These are phyloP conservation scores for Ladona fulva DNA, from an alignment of 1,140 invertebrate species.

Conservation along the genomic window DNA sequence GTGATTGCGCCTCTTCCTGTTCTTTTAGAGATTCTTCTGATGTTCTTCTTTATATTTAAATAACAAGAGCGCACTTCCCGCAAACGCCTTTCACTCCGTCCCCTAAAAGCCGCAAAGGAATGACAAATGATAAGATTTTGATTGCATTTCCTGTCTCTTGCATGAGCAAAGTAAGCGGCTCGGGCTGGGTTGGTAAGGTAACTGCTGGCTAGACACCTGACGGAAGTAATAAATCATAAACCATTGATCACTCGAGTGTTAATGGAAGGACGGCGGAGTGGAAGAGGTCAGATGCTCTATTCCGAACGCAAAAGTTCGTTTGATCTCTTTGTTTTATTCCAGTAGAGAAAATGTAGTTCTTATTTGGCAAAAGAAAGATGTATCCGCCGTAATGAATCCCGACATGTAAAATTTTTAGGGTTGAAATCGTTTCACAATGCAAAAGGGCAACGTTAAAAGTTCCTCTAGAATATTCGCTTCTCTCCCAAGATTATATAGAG, in stretches of 20 bases:
- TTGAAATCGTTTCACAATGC: too few species aligned
- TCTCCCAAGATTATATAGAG: too few species aligned
- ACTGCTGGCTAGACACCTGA: background rate
- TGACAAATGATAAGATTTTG: slow-evolving; percentile 7
- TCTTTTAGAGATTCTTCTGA: too few species aligned
- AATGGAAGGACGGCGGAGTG: background rate
- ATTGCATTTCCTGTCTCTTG: background rate
- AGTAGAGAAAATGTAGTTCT: too few species aligned
- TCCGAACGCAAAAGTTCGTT: background rate
- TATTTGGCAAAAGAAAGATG: too few species aligned
- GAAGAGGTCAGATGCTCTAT: background rate
- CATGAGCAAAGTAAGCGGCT: background rate
- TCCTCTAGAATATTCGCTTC: too few species aligned
- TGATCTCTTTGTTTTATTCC: too few species aligned
- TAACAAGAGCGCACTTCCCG: background rate
- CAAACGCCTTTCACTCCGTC: background rate
- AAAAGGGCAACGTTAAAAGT: too few species aligned
- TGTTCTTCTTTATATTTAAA: too few species aligned
- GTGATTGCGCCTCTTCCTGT: too few species aligned
- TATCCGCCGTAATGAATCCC: too few species aligned
- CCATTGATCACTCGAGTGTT: background rate
- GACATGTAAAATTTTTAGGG: too few species aligned
- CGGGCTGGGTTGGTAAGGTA: background rate
- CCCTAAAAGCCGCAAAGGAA: background rate
- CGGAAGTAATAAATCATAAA: background rate